Evolutionary conservation across 2,888 invertebrate species (phyloP).

Genomic region (Saturnia japonica): DNA sequence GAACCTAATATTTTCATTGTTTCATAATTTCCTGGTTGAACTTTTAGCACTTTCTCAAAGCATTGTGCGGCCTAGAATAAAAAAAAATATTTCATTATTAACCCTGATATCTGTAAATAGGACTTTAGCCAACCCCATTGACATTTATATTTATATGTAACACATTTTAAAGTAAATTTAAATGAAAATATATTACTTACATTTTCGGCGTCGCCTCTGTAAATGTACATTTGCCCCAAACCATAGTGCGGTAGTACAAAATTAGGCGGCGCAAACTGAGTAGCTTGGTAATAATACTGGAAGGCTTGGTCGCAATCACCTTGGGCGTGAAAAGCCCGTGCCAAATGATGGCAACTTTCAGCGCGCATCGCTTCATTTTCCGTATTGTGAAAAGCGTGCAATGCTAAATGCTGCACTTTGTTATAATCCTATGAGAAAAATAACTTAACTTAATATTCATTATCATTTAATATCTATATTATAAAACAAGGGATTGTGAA

Average conservation of each 20-base stretch:
- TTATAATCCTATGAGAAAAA: slow-evolving; percentile 87
- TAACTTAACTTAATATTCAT: background rate
- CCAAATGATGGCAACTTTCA: slow-evolving; percentile 98
- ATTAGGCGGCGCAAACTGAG: slow-evolving; percentile 96
- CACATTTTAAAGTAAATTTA: background rate
- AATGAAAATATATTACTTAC: slow-evolving; percentile 77
- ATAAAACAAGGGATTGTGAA: no score
- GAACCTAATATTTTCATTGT: slow-evolving; percentile 99
- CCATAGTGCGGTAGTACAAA: slow-evolving; percentile 99
- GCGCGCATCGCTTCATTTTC: slow-evolving; percentile 99
- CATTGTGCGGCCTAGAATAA: slow-evolving; percentile 93
- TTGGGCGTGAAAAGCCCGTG: slow-evolving; percentile 97
- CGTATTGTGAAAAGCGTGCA: slow-evolving; percentile 99
- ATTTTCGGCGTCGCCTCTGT: slow-evolving; percentile 96
- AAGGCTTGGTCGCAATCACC: slow-evolving; percentile 98
- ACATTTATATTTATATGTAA: background rate
- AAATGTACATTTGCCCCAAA: slow-evolving; percentile 99
- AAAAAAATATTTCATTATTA: background rate
- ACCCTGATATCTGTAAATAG: background rate
- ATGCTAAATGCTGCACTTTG: slow-evolving; percentile 97
- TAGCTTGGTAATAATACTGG: slow-evolving; percentile 99
- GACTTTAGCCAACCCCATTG: background rate
- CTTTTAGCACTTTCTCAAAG: slow-evolving; percentile 99
- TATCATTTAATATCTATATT: background rate
- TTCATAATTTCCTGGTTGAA: slow-evolving; percentile 98